These are phyloP conservation scores for Chitala chitala DNA, from an alignment of 2,113 vertebrate genomes.

Conservation along the genomic window DNA sequence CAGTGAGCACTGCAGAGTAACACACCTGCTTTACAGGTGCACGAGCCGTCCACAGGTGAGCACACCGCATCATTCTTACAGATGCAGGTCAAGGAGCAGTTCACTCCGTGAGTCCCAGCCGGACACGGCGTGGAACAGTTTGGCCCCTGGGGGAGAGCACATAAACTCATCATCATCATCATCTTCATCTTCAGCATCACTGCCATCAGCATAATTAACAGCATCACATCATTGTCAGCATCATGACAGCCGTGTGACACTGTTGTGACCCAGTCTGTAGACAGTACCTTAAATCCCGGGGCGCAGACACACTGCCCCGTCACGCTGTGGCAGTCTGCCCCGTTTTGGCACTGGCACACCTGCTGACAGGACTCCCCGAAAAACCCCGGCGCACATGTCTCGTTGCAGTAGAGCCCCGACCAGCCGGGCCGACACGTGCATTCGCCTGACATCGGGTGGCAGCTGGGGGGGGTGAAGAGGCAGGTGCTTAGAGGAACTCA, in stretches of 20 bases:
- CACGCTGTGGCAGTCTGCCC: constrained; percentile 88
- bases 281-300: constrained; percentile 85
- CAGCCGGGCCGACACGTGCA: constrained; percentile 83
- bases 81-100: constrained; percentile 80
- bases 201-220: too few relatives aligned
- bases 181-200: too few relatives aligned
- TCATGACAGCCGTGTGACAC: too few relatives aligned
- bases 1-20: too few relatives aligned
- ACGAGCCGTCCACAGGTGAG: constrained; percentile 87
- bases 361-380: constrained; percentile 82
- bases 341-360: constrained; percentile 89
- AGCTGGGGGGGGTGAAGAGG: constrained; percentile 64
- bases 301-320: constrained; percentile 86
- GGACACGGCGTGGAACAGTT: constrained; percentile 76
- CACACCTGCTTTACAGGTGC: constrained; percentile 83
- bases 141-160: constrained; percentile 61
- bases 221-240: too few relatives aligned
- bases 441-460: constrained; percentile 94
- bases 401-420: constrained; percentile 94
- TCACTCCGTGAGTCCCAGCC: constrained; percentile 71
- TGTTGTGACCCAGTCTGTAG: too few relatives aligned
- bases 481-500: neutral
- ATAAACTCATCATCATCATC: neutral
- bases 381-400: constrained; percentile 86
- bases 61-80: constrained; percentile 83